Base-by-base conservation (phyloP, 2,888 invertebrate genomes). In the Drosophila suboccidentalis region DNA sequence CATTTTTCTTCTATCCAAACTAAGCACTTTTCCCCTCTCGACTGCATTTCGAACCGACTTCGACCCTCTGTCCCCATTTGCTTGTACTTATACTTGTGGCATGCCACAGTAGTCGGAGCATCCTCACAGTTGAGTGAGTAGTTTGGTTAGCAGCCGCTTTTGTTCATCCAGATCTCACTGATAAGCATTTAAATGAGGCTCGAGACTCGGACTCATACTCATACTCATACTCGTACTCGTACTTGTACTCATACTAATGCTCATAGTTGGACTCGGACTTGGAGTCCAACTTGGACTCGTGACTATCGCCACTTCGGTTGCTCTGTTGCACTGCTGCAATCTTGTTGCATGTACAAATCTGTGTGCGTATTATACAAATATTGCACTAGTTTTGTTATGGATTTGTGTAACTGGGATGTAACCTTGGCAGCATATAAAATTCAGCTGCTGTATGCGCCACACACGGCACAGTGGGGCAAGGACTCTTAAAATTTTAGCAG, bases 131-230 rank as follows among this genome's bases (percentile, higher is more conserved):
- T 84, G 84, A 84, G 84, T 84, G 84, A 84, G 84, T 87, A 79
- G 84, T 84, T 84, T 80, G 84, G 84, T 78, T 73, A 71, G 81
- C 89, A 86, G 81, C 81, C 85, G 88, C 90, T 90, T 90, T 90
- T 90, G 89, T 90, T 90, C 81, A 81, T 87, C 79, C 82, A 83
- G 90, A 90, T 90, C 77, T 70, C 75, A 73, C 79, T 85, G 90
- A 90, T 90, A 90, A 90, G 89, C 89, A 90, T 88, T 90, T 87
- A 88, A 90, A 90, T 90, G 90, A 90, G 88, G 79, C 87, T 77
- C 74, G 38, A 47, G 64, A 54, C 51, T 43, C 55, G 44, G 51
- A 55, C 50, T 57, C 38, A 3, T 3, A 66, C 47, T 59, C 22
- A 10, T n/a, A 49, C 32, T 64, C 50, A 6, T 13, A 50, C 32